These are phyloP conservation scores for Cylindroiulus punctatus DNA, from an alignment of 2,888 invertebrate species.

Conservation along the genomic window DNA sequence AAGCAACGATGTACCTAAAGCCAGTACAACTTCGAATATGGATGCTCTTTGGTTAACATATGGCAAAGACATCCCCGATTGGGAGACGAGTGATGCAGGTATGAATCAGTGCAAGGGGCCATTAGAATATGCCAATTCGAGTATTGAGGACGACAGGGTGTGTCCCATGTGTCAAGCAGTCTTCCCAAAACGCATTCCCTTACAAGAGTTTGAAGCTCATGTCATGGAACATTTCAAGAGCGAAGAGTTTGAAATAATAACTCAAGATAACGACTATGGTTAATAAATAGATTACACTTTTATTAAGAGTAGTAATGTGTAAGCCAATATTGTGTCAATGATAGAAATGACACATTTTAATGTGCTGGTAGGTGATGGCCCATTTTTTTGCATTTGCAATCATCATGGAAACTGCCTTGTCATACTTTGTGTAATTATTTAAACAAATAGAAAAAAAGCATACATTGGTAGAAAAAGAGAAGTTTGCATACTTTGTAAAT, in stretches of 20 bases:
- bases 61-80: constrained; percentile 26
- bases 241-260: constrained; percentile 58
- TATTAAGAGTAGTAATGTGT: constrained; percentile 27
- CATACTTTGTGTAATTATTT: background rate
- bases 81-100: background rate
- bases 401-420: background rate
- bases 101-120: background rate
- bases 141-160: constrained; percentile 56
- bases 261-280: constrained; percentile 50
- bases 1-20: background rate
- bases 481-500: background rate
- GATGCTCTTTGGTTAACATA: background rate
- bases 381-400: background rate
- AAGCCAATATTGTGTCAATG: background rate
- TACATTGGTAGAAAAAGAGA: background rate
- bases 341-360: background rate
- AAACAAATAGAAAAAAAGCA: background rate
- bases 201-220: constrained; percentile 56
- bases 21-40: background rate
- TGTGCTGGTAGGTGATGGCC: background rate
- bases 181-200: constrained; percentile 56
- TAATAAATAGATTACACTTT: background rate
- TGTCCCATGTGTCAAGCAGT: constrained; percentile 57
- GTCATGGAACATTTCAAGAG: constrained; percentile 57
- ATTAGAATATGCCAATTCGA: background rate